Conservation (phyloP, 2,797 vertebrate species). For the Xenops minutus region DNA sequence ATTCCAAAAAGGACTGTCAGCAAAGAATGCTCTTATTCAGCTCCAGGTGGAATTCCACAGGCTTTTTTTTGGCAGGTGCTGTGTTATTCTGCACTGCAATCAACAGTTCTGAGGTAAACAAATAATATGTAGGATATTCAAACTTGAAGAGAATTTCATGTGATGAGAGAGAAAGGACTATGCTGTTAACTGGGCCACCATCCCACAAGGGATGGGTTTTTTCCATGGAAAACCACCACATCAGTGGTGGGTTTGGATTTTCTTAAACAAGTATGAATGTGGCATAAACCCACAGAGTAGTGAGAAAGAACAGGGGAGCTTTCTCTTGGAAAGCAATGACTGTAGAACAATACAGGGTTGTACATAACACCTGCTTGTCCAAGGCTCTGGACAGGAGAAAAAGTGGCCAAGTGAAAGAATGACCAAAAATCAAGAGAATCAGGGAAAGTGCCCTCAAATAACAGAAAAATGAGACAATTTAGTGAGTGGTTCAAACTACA, state of each 20-base stretch:
- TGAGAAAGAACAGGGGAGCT: neutral
- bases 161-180: neutral
- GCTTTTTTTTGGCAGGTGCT: neutral
- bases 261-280: neutral
- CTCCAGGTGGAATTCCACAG: neutral
- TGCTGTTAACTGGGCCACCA: neutral
- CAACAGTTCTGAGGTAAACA: neutral
- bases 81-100: neutral
- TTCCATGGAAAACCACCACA: neutral
- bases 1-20: neutral
- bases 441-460: accelerated
- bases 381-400: neutral
- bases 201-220: neutral
- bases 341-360: neutral
- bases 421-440: neutral
- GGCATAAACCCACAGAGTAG: neutral
- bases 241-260: neutral
- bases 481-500: neutral
- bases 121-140: neutral
- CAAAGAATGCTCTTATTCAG: neutral
- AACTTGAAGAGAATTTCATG: neutral
- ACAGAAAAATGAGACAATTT: neutral
- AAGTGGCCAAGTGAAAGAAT: neutral
- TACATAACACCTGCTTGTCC: neutral
- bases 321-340: neutral